Evolutionary conservation across 2,888 invertebrate genomes (phyloP).

Genomic region (Aporophyla lueneburgensis): DNA sequence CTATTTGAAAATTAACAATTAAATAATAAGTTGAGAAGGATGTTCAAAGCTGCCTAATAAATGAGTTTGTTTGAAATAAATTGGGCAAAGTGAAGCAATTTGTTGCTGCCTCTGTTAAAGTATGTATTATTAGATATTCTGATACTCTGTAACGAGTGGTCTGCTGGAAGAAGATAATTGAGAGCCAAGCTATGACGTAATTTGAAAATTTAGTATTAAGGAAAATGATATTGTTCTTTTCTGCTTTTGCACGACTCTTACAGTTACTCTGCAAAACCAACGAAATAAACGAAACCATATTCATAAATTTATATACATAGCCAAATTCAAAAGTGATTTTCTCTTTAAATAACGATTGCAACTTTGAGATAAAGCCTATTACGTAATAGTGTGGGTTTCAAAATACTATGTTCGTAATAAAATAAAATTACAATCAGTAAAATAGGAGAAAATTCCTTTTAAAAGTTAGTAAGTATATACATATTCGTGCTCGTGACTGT

Average conservation of each 20-base stretch:
- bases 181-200: too few species aligned
- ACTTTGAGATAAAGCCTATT: too few species aligned
- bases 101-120: conserved; percentile 8
- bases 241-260: background rate
- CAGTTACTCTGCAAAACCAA: background rate
- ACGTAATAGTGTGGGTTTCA: too few species aligned
- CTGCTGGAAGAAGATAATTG: background rate
- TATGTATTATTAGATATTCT: conserved; percentile 7
- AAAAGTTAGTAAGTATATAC: too few species aligned
- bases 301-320: too few species aligned
- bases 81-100: conserved; percentile 30
- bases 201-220: background rate
- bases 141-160: background rate
- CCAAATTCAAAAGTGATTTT: too few species aligned
- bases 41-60: conserved; percentile 48
- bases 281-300: background rate
- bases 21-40: conserved; percentile 60
- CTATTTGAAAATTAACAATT: conserved; percentile 57
- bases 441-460: too few species aligned
- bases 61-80: conserved; percentile 58
- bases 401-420: too few species aligned
- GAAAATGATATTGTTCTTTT: background rate
- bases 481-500: too few species aligned
- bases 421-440: too few species aligned
- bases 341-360: too few species aligned